These are phyloP conservation scores for Sebastes ruberrimus DNA, from an alignment of 2,797 vertebrate species.

Conservation along the genomic window DNA sequence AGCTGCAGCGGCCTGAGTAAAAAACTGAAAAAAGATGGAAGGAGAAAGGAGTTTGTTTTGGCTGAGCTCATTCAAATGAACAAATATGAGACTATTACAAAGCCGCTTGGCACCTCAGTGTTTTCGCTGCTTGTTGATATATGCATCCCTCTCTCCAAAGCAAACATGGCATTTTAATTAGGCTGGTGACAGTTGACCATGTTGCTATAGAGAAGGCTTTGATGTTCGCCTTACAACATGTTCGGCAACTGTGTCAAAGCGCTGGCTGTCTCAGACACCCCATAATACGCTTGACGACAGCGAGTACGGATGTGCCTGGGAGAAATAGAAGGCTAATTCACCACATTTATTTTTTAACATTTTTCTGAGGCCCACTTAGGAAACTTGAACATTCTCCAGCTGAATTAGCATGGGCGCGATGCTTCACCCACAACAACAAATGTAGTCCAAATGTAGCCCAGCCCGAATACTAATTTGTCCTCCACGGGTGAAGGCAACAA, in stretches of 20 bases:
- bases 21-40: not conserved
- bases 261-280: conserved; percentile 41
- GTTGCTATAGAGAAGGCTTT: conserved; percentile 60
- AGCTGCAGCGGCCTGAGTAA: conserved; percentile 42
- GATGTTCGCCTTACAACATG: conserved; percentile 56
- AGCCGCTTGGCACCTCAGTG: conserved; percentile 54
- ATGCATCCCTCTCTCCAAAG: conserved; percentile 58
- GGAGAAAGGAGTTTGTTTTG: conserved; percentile 60
- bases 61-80: conserved; percentile 25
- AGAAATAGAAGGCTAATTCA: conserved; percentile 38
- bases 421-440: conserved; percentile 33
- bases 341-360: conserved; percentile 33
- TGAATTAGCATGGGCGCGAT: conserved; percentile 38
- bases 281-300: conserved; percentile 33
- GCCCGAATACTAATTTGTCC: conserved; percentile 53
- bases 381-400: conserved; percentile 54
- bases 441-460: conserved; percentile 25
- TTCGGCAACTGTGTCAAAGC: conserved; percentile 60
- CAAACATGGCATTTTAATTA: conserved; percentile 71
- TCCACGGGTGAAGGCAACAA: conserved; percentile 40
- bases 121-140: conserved; percentile 50
- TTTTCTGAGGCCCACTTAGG: conserved; percentile 29
- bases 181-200: conserved; percentile 53
- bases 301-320: conserved; percentile 6
- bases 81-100: conserved; percentile 51